Conservation (phyloP, 2,797 vertebrate genomes). For the Nyctibius grandis region DNA sequence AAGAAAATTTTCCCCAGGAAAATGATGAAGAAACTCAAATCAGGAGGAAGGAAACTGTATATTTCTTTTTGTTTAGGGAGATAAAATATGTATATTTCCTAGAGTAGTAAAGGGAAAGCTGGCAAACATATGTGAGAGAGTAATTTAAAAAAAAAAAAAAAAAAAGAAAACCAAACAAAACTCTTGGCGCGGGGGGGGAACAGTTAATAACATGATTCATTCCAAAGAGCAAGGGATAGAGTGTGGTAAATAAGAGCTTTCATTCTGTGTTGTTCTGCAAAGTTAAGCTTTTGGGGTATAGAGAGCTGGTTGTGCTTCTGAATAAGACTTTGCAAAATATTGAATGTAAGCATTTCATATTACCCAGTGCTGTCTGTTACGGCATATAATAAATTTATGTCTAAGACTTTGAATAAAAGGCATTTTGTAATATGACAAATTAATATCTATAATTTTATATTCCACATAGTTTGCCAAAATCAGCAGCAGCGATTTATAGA, state of each 20-base stretch:
- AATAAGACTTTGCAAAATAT: background rate
- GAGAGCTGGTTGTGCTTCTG: background rate
- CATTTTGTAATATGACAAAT: background rate
- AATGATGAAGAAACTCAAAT: background rate
- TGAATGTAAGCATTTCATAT: background rate
- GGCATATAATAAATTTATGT: background rate
- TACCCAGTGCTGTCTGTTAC: background rate
- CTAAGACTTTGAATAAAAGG: background rate
- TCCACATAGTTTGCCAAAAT: background rate
- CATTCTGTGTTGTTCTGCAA: background rate
- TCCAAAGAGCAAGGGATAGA: background rate
- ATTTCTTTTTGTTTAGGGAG: background rate
- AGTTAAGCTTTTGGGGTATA: background rate
- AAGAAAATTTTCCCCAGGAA: background rate
- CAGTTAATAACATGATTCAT: background rate
- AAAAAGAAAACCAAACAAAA: background rate
- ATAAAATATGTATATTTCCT: background rate
- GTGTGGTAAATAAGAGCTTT: conserved; percentile 5
- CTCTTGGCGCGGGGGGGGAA: background rate
- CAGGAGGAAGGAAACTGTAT: background rate
- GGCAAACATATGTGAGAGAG: background rate
- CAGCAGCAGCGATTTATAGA: background rate
- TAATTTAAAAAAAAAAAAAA: background rate
- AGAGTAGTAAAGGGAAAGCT: background rate
- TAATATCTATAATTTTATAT: background rate